Conservation (phyloP, 2,888 invertebrate species). For the Ectobius pallidus region DNA sequence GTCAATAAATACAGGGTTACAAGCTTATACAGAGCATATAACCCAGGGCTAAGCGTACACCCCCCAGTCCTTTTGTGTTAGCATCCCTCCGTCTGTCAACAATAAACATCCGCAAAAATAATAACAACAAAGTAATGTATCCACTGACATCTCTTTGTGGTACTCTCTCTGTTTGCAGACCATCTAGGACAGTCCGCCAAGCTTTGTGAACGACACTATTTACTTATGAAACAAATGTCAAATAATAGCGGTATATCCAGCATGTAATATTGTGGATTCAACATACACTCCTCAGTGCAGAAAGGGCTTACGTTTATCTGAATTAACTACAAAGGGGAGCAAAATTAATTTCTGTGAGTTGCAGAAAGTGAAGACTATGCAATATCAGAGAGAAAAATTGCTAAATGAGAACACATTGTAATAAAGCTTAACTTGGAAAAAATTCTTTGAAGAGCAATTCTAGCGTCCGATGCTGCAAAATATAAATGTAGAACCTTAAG, state of each 20-base stretch:
- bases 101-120: slow-evolving; percentile 17
- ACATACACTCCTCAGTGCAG: background rate
- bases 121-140: slow-evolving; percentile 22
- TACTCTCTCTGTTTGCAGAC: slow-evolving; percentile 6
- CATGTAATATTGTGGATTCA: background rate
- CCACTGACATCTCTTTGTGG: slow-evolving; percentile 28
- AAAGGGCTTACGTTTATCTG: background rate
- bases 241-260: background rate
- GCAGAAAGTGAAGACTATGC: too few relatives aligned
- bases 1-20: slow-evolving; percentile 14
- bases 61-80: slow-evolving; percentile 16
- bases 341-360: too few relatives aligned
- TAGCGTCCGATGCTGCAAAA: too few relatives aligned
- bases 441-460: too few relatives aligned
- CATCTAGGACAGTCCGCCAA: slow-evolving; percentile 10
- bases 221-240: slow-evolving; percentile 15
- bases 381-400: too few relatives aligned
- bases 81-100: slow-evolving; percentile 17
- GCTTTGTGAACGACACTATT: slow-evolving; percentile 11
- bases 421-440: too few relatives aligned
- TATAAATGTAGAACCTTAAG: too few relatives aligned
- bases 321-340: too few relatives aligned
- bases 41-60: background rate
- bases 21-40: background rate
- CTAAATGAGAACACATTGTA: too few relatives aligned